phyloP scores from a whole-genome alignment of 2,113 vertebrate genomes.

The Miniopterus natalensis region DNA sequence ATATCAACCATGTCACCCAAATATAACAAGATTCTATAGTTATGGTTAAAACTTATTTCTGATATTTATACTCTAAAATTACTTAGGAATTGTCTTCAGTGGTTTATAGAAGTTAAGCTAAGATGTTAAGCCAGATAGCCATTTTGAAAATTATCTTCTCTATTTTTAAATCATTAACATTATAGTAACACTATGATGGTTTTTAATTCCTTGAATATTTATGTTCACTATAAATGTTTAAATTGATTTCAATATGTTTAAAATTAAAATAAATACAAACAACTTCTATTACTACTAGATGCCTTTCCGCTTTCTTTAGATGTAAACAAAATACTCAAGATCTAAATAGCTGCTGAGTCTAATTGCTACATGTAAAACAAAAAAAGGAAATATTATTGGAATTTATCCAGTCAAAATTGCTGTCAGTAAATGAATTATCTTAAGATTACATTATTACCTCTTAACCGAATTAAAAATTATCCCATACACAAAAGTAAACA shows the following conservation, averaged over 20 bases:
- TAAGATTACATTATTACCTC: neutral
- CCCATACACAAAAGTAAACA: neutral
- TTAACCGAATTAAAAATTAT: neutral
- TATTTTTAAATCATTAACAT: neutral
- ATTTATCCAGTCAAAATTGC: neutral
- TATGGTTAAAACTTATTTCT: neutral
- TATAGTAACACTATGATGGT: neutral
- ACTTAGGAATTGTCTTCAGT: neutral
- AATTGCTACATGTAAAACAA: neutral
- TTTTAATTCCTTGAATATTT: neutral
- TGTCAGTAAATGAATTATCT: neutral
- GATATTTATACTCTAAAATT: neutral
- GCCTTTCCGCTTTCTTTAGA: neutral
- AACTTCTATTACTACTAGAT: neutral
- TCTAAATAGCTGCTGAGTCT: neutral
- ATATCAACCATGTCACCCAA: neutral
- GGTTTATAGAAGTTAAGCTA: neutral
- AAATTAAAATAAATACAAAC: neutral
- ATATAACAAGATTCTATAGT: neutral
- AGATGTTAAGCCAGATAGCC: neutral
- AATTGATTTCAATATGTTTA: neutral
- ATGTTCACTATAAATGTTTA: neutral
- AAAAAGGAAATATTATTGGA: neutral
- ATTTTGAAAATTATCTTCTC: neutral
- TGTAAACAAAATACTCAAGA: neutral